These are phyloP conservation scores for Cuculus canorus DNA, from an alignment of 2,797 vertebrate genomes.

Conservation along the genomic window DNA sequence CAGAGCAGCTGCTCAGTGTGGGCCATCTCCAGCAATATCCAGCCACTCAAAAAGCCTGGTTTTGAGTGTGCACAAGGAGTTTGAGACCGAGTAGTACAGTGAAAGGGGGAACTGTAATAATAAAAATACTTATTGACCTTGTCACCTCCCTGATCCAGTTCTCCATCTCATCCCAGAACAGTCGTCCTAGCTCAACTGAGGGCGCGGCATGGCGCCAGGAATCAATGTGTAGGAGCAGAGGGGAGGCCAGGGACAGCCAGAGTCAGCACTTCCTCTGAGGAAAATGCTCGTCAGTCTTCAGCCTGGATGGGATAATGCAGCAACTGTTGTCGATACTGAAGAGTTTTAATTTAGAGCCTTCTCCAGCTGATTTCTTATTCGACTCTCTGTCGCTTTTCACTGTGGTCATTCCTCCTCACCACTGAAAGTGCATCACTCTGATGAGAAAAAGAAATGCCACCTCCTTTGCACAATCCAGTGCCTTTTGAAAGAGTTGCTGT, in stretches of 20 bases:
- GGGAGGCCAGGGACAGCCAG: background rate
- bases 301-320: background rate
- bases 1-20: background rate
- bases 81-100: background rate
- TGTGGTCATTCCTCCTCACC: background rate
- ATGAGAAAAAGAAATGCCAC: background rate
- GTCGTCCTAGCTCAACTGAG: background rate
- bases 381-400: background rate
- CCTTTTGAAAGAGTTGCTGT: background rate
- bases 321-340: background rate
- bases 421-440: background rate
- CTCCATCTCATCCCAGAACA: background rate
- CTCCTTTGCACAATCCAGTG: background rate
- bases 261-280: background rate
- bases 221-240: background rate
- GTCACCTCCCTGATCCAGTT: background rate
- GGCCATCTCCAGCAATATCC: background rate
- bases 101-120: background rate
- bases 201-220: background rate
- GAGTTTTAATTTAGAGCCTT: background rate
- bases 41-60: background rate
- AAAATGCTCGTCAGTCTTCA: background rate
- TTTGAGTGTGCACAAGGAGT: background rate
- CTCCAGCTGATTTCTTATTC: background rate
- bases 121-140: background rate